A percentile compares a stretch with the other conserved stretches of the same genome.
Evolutionary conservation across 2,113 vertebrate species (phyloP).

Genomic region (Ctenomys sociabilis): DNA sequence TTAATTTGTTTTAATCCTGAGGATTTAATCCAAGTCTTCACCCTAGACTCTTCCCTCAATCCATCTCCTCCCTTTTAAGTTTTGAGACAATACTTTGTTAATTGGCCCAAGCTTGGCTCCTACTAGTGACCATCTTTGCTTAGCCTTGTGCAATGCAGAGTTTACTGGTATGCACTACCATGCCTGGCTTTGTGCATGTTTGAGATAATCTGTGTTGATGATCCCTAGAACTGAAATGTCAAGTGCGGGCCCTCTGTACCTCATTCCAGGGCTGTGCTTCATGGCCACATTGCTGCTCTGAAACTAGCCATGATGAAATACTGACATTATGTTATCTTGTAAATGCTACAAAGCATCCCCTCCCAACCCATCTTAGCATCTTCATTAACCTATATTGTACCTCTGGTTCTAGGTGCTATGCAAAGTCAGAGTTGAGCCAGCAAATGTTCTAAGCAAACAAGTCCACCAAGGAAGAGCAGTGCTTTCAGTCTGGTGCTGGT

Average conservation of each 20-base stretch:
- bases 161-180: background rate
- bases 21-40: background rate
- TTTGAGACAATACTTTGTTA: background rate
- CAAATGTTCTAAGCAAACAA: background rate
- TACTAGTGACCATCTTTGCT: background rate
- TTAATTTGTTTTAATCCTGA: background rate
- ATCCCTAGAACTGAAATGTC: background rate
- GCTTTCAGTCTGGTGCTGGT: background rate
- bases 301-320: background rate
- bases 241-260: accelerated
- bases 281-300: background rate
- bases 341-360: background rate
- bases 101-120: background rate
- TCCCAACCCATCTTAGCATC: accelerated
- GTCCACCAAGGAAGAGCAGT: background rate
- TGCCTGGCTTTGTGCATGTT: background rate
- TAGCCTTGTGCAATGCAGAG: background rate
- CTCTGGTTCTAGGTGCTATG: background rate
- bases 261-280: background rate
- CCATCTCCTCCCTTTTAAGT: background rate
- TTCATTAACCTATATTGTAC: background rate
- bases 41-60: background rate
- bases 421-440: background rate
- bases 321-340: background rate
- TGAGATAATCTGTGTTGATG: background rate